Percentiles rank a stretch among this genome's conserved stretches.
Conservation (phyloP, 2,888 invertebrate genomes). For the Sipha maydis region DNA sequence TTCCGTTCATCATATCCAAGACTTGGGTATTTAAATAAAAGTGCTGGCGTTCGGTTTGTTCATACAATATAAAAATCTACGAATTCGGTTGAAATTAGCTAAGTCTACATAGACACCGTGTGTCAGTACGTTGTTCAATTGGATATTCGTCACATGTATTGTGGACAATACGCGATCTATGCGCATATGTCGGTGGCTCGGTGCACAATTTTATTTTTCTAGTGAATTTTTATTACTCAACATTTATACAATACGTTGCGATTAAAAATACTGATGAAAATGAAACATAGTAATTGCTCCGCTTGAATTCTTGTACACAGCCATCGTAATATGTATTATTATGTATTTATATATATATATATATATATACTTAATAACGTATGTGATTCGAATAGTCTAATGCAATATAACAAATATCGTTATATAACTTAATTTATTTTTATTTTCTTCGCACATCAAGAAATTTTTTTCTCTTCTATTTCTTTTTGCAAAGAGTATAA, state of each 20-base stretch:
- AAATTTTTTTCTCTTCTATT: not conserved
- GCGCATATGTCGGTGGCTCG: not conserved
- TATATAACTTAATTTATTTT: not conserved
- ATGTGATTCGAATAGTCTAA: not conserved
- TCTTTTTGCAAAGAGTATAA: too few species aligned
- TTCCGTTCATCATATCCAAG: too few species aligned
- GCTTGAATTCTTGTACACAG: not conserved
- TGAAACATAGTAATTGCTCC: not conserved
- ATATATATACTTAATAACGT: not conserved
- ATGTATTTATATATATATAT: too few species aligned
- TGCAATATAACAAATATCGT: not conserved
- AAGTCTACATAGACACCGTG: too few species aligned
- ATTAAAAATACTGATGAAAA: too few species aligned
- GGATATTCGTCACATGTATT: too few species aligned
- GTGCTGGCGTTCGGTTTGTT: too few species aligned
- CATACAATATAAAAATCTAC: too few species aligned
- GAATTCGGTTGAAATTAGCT: too few species aligned
- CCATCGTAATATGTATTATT: not conserved
- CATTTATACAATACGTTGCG: not conserved
- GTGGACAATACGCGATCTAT: not conserved
- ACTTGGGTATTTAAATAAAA: too few species aligned
- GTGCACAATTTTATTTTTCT: not conserved
- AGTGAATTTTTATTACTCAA: not conserved
- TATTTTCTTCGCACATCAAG: not conserved
- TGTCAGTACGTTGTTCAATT: too few species aligned